Evolutionary conservation across 2,888 invertebrate species (phyloP), one percentile per base, ranked within the genome.

Genomic region (Thyatira batis): DNA sequence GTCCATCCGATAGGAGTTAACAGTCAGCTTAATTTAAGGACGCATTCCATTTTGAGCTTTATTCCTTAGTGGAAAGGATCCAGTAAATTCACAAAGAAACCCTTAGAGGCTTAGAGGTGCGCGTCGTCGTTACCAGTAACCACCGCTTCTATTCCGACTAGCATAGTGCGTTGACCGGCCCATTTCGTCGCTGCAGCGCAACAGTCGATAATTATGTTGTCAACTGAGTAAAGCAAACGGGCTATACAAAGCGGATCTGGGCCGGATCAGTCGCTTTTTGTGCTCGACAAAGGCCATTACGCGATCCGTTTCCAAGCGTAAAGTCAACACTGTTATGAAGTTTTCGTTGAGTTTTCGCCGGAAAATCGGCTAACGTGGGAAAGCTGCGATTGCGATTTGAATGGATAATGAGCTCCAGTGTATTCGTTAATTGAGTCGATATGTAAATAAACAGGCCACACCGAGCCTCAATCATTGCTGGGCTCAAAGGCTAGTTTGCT

Each of bases 321-420:
- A 85, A 89, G 86, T 88, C 87, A 89, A 88, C 85, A 85, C 83
- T 77, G 88, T 85, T 89, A 90, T 89, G 87, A 87, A 90, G 85
- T 89, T 88, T 86, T 78, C 87, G 86, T 83, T 80, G 83, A 81
- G 83, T 83, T 85, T 82, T 81, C 84, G 71, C 71, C 71, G 78
- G 78, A 78, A 87, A 87, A 89, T 85, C 84, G 79, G 80, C 84
- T 85, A 85, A 86, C 84, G 85, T 84, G 82, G 82, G 78, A 84
- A 79, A 78, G 78, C 82, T 82, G 79, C 76, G 77, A 83, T 79
- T 85, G 84, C 83, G 82, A 85, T 87, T 89, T 89, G 88, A 89
- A 89, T 89, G 81, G 85, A 77, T 89, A 89, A 89, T 89, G 84
- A 87, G 85, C 77, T 73, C 63, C 72, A 68, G 79, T 78, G 82